Base-by-base conservation (phyloP, 2,113 vertebrate species). In the Halichoerus grypus region DNA sequence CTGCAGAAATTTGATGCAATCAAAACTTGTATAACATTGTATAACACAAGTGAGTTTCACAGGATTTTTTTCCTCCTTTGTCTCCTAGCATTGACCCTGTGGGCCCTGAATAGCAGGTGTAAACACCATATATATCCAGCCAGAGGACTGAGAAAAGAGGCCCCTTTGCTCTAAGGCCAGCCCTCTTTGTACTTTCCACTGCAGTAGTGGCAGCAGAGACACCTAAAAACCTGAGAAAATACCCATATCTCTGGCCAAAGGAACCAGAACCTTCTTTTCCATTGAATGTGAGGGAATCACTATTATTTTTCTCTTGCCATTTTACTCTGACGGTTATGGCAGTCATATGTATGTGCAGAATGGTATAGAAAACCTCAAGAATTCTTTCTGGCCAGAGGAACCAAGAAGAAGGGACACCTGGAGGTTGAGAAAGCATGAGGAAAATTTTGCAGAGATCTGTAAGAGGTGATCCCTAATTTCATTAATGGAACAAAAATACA, bases 191-290 rank as follows among this genome's bases (percentile, higher is more conserved):
- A 82, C 8, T 16, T 53, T 31, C 12, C 19, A 36, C 33, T 83
- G 19, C 19, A 63, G 42, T 71, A 65, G 36, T 51, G 18, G 26
- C 69, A 91, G 42, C 69, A 59, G 2, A 65, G 18, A 18, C 33
- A 63, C 46, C 46, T 53, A 51, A 96, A 97, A 42, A 10, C n/a
- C 42, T 81, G 61, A 86, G 67, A 76, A 94, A 59, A 90, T 67
- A 28, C 55, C 46, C 28, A 5, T 11, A 19, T 96, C 22, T 87
- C 49, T 71, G 59, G 19, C 24, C 28, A 49, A 51, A 81, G 42
- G 5, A 31, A 39, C 15, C 49, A 86, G 16, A 93, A 61, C 31
- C 42, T 28, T 85, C 21, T 61, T 93, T 93, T 33, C 13, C 12
- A 63, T 18, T 14, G 28, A 71, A 13, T 87, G 15, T 93, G 28